Evolutionary conservation across 2,888 invertebrate genomes (phyloP).

Genomic region (Catotricha subobsoleta): DNA sequence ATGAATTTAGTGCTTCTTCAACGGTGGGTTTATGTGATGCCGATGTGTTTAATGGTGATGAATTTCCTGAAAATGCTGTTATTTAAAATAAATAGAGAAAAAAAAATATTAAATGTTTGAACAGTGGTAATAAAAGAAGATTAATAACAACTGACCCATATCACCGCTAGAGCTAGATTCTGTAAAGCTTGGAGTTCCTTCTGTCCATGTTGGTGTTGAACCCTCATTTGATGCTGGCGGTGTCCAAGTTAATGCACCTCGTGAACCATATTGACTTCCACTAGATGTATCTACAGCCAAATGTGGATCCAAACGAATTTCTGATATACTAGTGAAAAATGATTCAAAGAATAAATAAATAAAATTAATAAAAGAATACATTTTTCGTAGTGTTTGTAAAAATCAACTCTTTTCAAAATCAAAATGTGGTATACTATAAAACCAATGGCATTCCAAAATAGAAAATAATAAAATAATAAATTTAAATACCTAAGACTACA

Average conservation of each 20-base stretch:
- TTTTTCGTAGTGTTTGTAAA: too few relatives aligned
- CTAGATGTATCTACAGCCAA: conserved; percentile 28
- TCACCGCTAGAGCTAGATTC: conserved; percentile 90
- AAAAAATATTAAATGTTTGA: not conserved
- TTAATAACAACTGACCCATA: conserved; percentile 33
- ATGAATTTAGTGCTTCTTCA: conserved; percentile 57
- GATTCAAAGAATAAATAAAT: not conserved
- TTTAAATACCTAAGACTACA: conserved; percentile 9
- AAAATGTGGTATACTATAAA: too few relatives aligned
- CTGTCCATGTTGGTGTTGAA: conserved; percentile 95
- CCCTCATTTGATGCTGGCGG: conserved; percentile 74
- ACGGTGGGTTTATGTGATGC: conserved; percentile 38
- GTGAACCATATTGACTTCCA: conserved; percentile 35
- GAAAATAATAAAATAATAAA: not conserved
- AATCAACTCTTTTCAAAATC: too few relatives aligned
- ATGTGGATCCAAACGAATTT: conserved; percentile 49
- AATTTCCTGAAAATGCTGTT: conserved; percentile 35
- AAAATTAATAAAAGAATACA: not conserved
- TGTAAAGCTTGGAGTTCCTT: conserved; percentile 94
- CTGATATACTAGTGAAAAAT: conserved; percentile 57
- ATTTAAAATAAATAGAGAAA: not conserved
- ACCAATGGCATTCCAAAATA: not conserved
- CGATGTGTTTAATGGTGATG: conserved; percentile 33
- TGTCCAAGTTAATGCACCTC: conserved; percentile 44
- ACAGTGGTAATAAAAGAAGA: not conserved